phyloP scores from a whole-genome alignment of 2,888 invertebrate species.

The Palloptera scutellata region DNA sequence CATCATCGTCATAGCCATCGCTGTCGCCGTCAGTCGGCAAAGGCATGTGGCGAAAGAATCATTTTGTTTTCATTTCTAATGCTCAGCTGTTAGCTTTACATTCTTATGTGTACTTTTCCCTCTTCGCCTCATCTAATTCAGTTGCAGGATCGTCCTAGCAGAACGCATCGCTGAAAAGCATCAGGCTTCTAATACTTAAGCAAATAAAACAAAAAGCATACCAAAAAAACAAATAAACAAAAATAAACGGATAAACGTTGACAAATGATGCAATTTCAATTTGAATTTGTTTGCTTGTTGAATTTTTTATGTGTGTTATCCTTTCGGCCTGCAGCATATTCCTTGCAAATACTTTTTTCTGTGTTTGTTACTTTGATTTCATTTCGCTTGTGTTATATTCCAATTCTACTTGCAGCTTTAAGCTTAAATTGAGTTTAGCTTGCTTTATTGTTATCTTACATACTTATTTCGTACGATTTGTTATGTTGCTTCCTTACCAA shows the following conservation, averaged over 20 bases:
- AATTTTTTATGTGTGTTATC: conserved; percentile 3
- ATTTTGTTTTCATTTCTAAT: too few species aligned
- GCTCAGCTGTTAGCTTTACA: too few species aligned
- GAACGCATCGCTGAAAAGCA: too few species aligned
- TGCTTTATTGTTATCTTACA: conserved; percentile 5
- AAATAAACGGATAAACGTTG: conserved; percentile 27
- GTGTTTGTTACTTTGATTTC: conserved; percentile 10
- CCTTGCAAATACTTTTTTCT: neutral
- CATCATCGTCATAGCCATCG: neutral
- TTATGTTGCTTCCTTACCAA: neutral
- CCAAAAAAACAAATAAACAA: too few species aligned
- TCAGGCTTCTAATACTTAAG: too few species aligned
- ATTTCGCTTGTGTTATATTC: conserved; percentile 3
- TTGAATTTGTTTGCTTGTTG: conserved; percentile 23
- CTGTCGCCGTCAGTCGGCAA: too few species aligned
- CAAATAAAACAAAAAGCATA: neutral
- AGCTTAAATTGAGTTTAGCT: conserved; percentile 14
- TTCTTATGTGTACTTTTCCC: too few species aligned
- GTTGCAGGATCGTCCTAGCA: too few species aligned
- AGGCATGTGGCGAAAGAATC: too few species aligned
- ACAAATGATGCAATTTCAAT: conserved; percentile 37
- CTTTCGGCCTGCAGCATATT: neutral
- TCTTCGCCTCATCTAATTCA: too few species aligned
- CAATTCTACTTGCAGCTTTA: neutral
- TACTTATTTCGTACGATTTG: neutral